Conservation (phyloP, 2,888 invertebrate genomes). For the Epinotia ramella region DNA sequence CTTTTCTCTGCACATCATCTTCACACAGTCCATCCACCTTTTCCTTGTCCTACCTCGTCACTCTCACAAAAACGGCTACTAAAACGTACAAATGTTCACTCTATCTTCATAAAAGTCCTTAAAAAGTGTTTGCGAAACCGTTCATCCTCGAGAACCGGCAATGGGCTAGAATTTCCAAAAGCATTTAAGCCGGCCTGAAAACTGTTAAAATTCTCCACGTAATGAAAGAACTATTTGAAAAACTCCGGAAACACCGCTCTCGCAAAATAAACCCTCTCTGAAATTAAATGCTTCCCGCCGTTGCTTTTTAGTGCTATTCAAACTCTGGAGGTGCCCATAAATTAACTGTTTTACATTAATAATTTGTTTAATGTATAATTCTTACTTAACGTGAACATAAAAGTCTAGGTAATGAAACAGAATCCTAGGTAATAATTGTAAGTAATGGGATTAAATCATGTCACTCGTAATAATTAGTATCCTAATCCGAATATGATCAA, state of each 20-base stretch:
- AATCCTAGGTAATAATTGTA: neutral
- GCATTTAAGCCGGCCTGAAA: conserved; percentile 27
- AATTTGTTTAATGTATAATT: neutral
- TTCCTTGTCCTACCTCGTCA: too few relatives aligned
- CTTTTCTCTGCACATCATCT: too few relatives aligned
- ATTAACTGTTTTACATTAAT: conserved; percentile 23
- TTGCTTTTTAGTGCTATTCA: conserved; percentile 26
- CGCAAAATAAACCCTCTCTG: conserved; percentile 33
- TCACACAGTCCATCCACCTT: too few relatives aligned
- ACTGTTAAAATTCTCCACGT: conserved; percentile 42
- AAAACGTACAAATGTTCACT: conserved; percentile 8
- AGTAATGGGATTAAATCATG: too few relatives aligned
- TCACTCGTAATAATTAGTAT: too few relatives aligned
- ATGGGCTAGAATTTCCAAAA: conserved; percentile 30
- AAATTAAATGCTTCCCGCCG: conserved; percentile 19
- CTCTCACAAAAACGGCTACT: too few relatives aligned
- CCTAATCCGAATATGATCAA: too few relatives aligned
- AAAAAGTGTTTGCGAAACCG: conserved; percentile 27
- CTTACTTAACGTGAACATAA: neutral
- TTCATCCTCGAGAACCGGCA: conserved; percentile 31
- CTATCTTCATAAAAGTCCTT: conserved; percentile 1
- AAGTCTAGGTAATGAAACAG: neutral
- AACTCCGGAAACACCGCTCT: conserved; percentile 37
- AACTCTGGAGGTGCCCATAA: conserved; percentile 10
- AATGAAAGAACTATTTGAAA: conserved; percentile 43